phyloP scores from a whole-genome alignment of 2,797 vertebrate genomes.

The Galago senegalensis region DNA sequence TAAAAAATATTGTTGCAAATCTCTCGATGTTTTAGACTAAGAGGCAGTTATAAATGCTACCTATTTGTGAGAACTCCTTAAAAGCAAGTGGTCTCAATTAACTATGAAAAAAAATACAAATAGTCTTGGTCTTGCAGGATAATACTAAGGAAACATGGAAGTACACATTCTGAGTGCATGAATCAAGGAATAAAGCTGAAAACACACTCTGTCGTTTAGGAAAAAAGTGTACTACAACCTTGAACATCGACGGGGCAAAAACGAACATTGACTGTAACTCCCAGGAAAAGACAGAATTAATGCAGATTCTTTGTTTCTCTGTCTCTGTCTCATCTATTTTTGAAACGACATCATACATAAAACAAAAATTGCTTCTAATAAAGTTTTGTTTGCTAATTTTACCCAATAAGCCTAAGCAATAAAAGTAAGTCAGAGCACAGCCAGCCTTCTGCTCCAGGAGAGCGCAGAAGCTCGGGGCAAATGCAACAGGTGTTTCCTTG shows the following conservation, averaged over 20 bases:
- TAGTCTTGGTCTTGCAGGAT: background rate
- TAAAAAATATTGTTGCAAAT: slow-evolving; percentile 40
- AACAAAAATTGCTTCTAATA: background rate
- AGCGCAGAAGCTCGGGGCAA: background rate
- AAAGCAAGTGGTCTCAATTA: background rate
- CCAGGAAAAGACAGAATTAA: background rate
- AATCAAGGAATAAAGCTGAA: background rate
- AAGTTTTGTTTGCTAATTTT: background rate
- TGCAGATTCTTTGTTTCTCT: background rate
- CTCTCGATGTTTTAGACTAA: background rate
- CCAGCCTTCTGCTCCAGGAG: background rate
- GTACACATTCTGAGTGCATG: background rate
- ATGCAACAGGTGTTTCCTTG: background rate
- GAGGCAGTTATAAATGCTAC: slow-evolving; percentile 22
- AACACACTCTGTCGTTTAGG: background rate
- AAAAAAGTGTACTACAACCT: background rate
- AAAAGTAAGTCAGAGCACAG: background rate
- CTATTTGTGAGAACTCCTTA: background rate
- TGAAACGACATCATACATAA: background rate
- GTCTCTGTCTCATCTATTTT: background rate
- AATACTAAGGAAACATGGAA: background rate
- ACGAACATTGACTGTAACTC: background rate
- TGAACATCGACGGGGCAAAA: background rate
- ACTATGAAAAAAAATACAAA: background rate
- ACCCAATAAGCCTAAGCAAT: background rate